phyloP scores from a whole-genome alignment of 2,797 vertebrate species.

The Brotula barbata region DNA sequence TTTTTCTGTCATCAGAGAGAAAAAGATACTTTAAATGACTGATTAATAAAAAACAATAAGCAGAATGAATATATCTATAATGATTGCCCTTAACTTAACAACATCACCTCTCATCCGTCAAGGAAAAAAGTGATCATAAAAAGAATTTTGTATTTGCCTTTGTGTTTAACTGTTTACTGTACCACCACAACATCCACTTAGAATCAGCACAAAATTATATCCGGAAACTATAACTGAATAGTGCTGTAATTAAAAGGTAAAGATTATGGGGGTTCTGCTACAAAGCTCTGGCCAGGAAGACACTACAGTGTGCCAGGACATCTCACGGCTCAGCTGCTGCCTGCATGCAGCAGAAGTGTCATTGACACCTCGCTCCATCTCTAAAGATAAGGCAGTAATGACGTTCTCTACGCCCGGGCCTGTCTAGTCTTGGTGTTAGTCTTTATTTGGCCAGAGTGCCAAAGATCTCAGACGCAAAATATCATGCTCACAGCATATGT shows the following conservation, averaged over 20 bases:
- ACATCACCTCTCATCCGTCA: background rate
- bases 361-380: constrained; percentile 72
- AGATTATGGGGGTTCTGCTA: constrained; percentile 55
- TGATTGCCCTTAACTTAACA: background rate
- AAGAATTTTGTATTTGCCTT: background rate
- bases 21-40: too few relatives aligned
- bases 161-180: background rate
- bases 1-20: too few relatives aligned
- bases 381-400: constrained; percentile 75
- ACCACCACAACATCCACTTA: constrained; percentile 4
- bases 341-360: constrained; percentile 73
- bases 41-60: too few relatives aligned
- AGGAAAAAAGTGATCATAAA: background rate
- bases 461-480: constrained; percentile 60
- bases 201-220: background rate
- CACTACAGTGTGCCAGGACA: constrained; percentile 68
- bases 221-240: constrained; percentile 24
- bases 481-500: constrained; percentile 60
- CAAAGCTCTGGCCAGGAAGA: constrained; percentile 61
- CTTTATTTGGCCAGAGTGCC: constrained; percentile 58
- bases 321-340: constrained; percentile 77
- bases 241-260: constrained; percentile 65
- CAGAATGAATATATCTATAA: too few relatives aligned
- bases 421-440: constrained; percentile 58
- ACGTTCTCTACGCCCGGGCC: constrained; percentile 59